phyloP scores from a whole-genome alignment of 2,797 vertebrate species.

The Pyrocephalus nanus region DNA sequence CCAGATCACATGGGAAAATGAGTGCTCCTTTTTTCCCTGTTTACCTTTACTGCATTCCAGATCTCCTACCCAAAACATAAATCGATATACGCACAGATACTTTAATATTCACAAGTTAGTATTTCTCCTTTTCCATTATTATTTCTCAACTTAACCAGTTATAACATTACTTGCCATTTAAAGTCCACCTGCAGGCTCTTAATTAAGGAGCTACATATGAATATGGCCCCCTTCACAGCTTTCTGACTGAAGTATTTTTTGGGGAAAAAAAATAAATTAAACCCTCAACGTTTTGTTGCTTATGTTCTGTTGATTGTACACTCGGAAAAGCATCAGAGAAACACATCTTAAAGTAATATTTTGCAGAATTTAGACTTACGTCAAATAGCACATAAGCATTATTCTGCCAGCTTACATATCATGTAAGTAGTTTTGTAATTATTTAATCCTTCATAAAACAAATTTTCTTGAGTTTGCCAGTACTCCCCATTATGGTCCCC shows the following conservation, averaged over 20 bases:
- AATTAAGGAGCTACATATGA: not conserved
- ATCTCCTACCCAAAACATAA: not conserved
- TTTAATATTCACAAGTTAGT: not conserved
- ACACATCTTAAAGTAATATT: not conserved
- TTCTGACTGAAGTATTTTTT: not conserved
- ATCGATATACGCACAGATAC: not conserved
- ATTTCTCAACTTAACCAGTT: not conserved
- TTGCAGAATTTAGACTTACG: not conserved
- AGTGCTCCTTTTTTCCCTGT: not conserved
- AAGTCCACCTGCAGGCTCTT: not conserved
- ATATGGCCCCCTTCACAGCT: fast-evolving
- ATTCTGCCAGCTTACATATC: not conserved
- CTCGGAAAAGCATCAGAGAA: not conserved
- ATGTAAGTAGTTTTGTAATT: not conserved
- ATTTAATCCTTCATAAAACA: not conserved
- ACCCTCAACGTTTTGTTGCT: not conserved
- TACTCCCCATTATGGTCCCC: not conserved
- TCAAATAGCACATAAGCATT: not conserved
- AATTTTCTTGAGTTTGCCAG: not conserved
- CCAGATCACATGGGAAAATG: not conserved
- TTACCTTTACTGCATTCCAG: not conserved
- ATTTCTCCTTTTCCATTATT: not conserved
- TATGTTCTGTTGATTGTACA: not conserved
- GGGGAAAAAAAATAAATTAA: not conserved
- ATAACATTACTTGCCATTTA: not conserved